Percentiles rank a stretch among this genome's conserved stretches.
Evolutionary conservation across 2,113 vertebrate species (phyloP).

Genomic region (Gnathonemus echidnorhynchus): DNA sequence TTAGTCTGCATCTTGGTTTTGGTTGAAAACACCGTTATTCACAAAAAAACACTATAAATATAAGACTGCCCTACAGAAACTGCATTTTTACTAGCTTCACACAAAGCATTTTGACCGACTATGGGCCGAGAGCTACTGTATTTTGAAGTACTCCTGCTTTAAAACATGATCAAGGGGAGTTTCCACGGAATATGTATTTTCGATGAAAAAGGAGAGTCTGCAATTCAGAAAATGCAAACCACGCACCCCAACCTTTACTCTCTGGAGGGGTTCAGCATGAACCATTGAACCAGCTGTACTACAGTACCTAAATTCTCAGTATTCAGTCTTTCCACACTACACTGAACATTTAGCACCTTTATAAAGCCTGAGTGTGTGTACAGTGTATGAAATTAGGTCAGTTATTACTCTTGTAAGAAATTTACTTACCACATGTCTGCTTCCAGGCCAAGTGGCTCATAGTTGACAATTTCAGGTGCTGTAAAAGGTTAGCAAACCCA

Average conservation of each 20-base stretch:
- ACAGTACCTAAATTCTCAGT: not conserved
- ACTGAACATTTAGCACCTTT: not conserved
- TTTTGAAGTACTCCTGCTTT: not conserved
- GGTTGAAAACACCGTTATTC: not conserved
- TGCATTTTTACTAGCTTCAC: not conserved
- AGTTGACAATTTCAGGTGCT: constrained; percentile 98
- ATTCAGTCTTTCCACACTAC: not conserved
- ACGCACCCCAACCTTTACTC: not conserved
- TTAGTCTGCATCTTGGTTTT: not conserved
- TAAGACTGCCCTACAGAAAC: not conserved
- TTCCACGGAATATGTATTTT: not conserved
- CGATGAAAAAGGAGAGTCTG: not conserved
- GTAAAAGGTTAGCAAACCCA: constrained; percentile 17
- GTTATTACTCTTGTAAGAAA: not conserved
- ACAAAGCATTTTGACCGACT: not conserved
- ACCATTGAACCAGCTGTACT: not conserved
- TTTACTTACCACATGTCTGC: constrained; percentile 93
- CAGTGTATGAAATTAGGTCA: not conserved
- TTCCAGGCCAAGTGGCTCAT: constrained; percentile 89
- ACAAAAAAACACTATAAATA: not conserved
- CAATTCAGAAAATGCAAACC: not conserved
- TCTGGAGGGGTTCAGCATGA: not conserved
- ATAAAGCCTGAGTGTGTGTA: not conserved
- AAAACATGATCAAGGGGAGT: not conserved
- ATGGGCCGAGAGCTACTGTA: not conserved